Conservation (phyloP, 1,140 invertebrate genomes). For the Eciton burchellii region DNA sequence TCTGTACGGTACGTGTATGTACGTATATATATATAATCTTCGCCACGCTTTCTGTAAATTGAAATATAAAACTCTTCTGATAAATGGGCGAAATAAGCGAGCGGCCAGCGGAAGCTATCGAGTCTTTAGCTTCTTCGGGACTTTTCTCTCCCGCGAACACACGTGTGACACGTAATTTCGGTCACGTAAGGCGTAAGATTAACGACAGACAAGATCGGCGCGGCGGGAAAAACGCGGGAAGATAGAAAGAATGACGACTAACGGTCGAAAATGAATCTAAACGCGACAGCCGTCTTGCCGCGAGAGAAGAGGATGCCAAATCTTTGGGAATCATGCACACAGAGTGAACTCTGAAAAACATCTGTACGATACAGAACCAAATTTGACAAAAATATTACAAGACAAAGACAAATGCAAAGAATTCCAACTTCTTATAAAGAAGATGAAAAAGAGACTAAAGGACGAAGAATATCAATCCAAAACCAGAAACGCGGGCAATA, state of each 20-base stretch:
- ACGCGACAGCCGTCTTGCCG: not conserved
- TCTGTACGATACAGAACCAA: no score
- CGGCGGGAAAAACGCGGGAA: not conserved
- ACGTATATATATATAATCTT: not conserved
- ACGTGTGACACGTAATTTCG: slow-evolving; percentile 2
- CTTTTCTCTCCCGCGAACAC: no score
- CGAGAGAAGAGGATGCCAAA: slow-evolving; percentile 16
- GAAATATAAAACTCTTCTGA: slow-evolving; percentile 8
- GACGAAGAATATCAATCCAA: no score
- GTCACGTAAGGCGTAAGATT: not conserved
- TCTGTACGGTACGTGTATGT: not conserved
- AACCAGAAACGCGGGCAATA: no score
- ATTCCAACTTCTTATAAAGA: no score
- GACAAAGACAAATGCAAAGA: no score
- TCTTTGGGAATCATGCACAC: no score
- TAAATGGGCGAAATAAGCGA: not conserved
- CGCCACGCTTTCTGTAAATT: slow-evolving; percentile 20
- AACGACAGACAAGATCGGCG: not conserved
- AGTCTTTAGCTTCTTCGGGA: not conserved
- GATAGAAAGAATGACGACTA: not conserved
- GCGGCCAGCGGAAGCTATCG: not conserved
- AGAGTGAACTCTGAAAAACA: no score
- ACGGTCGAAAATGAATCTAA: not conserved
- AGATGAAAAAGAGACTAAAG: no score
- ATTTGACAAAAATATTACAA: no score